Evolutionary conservation across 2,888 invertebrate genomes (phyloP), one percentile per base, ranked within the genome.

Genomic region (Acutogordius australiensis): DNA sequence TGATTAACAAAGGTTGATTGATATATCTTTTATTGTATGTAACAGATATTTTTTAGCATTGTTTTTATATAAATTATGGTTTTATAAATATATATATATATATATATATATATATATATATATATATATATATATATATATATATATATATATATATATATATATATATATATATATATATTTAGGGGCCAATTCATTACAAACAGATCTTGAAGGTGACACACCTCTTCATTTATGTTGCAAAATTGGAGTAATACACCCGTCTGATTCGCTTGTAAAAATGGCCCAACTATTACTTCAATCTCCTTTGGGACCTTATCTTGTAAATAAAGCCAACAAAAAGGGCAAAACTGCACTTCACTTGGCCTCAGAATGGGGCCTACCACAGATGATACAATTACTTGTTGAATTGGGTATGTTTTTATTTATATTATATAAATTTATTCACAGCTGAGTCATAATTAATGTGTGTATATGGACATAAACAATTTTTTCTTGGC

Each of bases 171-270:
- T 28, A 27, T 63, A 28, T 21, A 28, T 30, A 37, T 28, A 62
- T 64, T 37, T 63, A 71, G 71, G 70, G 61, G 71, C 71, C 30
- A 68, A 72, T 64, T 66, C 71, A 27, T 68, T 71, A 63, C 65
- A 67, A 60, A 64, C 67, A 59, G 71, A 71, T 62, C 68, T 68
- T 61, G 68, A 69, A 18, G 67, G 69, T 2, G 70, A 71, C 64
- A 70, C 71, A 2, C 70, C 71, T 0, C 65, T 72, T 61, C 71
- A 70, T 64, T 68, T 71, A 59, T 71, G 71, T 68, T 70, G 70
- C 45, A 70, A 71, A 65, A 71, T 71, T 65, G 70, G 70, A 44
- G 67, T 70, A 30, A 69, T 71, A 28, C 71, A 71, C 64, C 26
- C 51, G 8, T 4, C 51, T 4, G 4, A 4, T n/a, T n/a, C 8